Base-by-base conservation (phyloP, 1,140 invertebrate genomes). In the Drosophila murphyi region DNA sequence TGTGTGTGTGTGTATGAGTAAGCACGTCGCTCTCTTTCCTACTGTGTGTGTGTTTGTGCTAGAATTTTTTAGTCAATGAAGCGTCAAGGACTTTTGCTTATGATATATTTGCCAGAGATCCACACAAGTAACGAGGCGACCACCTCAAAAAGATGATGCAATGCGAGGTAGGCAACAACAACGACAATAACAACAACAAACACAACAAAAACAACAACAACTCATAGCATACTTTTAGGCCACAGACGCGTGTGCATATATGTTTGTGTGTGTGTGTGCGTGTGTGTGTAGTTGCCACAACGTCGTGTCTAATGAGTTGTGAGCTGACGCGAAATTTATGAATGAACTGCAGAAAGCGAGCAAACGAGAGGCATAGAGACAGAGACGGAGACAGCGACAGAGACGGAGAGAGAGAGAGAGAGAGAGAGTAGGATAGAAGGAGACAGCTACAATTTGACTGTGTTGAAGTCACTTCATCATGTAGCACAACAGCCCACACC, bases 71-170 rank as follows among this genome's bases (percentile, higher is more conserved):
- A 88, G 85, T 88, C 85, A 88, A 88, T 88, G 85, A 89, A 88
- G 85, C 85, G 85, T 88, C 85, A 88, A 88, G 85, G 85, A 88
- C 86, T 88, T 89, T 82, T 80, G 79, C 85, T 83, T 75, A 87
- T 88, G 83, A 87, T 87, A 87, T 88, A 87, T 88, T 88, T 82
- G 67, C 79, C 57, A 55, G 65, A 48, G 67, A 71, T 62, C 39
- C 45, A 68, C 28, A 54, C 43, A 51, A 35, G 69, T 50, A 62
- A 64, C 62, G 37, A 56, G 64, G 64, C 71, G 62, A 59, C 68
- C 68, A 72, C 76, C 81, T 71, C 78, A 85, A 74, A 74, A 73
- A 75, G 83, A 88, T 88, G 83, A 88, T 88, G 83, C 83, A 88
- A 88, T 83, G 76, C 85, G 72, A 83, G 75, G 80, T 78, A 69